A percentile compares a stretch with the other conserved stretches of the same genome.
Conservation (phyloP, 2,888 invertebrate genomes). For the Cerceris rybyensis region DNA sequence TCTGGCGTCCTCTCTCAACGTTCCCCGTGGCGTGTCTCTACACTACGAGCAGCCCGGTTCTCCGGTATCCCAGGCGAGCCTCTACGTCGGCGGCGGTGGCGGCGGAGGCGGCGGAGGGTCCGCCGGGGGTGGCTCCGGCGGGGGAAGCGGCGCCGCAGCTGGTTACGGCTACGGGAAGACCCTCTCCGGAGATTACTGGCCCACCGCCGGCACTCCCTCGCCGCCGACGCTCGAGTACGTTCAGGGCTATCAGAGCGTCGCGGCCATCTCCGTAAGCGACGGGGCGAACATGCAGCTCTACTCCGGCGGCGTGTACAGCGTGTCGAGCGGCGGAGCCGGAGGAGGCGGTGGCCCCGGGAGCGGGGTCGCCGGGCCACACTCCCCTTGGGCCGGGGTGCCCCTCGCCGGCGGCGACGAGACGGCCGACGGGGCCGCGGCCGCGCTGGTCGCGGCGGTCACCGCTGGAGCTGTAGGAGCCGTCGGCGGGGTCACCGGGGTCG, state of each 20-base stretch:
- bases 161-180: slow-evolving; percentile 84
- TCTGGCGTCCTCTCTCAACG: slow-evolving; percentile 84
- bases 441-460: slow-evolving; percentile 77
- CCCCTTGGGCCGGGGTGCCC: slow-evolving; percentile 81
- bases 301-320: slow-evolving; percentile 73
- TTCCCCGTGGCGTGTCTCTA: slow-evolving; percentile 82
- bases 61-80: slow-evolving; percentile 85
- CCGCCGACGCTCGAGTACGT: slow-evolving; percentile 75
- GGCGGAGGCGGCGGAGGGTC: slow-evolving; percentile 27
- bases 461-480: slow-evolving; percentile 83
- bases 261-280: slow-evolving; percentile 74
- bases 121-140: slow-evolving; percentile 50
- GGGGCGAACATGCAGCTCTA: slow-evolving; percentile 73
- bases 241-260: slow-evolving; percentile 73
- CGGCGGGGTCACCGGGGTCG: slow-evolving; percentile 81
- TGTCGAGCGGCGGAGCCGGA: slow-evolving; percentile 82
- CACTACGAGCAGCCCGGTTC: slow-evolving; percentile 84
- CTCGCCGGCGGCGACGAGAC: slow-evolving; percentile 79
- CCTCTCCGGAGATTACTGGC: slow-evolving; percentile 79
- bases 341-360: slow-evolving; percentile 70
- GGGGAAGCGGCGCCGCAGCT: slow-evolving; percentile 75
- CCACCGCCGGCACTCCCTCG: slow-evolving; percentile 60
- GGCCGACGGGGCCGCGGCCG: slow-evolving; percentile 83
- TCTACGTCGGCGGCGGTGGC: slow-evolving; percentile 82
- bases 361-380: slow-evolving; percentile 81